phyloP scores from a whole-genome alignment of 2,888 invertebrate species.

The Lepas anatifera region DNA sequence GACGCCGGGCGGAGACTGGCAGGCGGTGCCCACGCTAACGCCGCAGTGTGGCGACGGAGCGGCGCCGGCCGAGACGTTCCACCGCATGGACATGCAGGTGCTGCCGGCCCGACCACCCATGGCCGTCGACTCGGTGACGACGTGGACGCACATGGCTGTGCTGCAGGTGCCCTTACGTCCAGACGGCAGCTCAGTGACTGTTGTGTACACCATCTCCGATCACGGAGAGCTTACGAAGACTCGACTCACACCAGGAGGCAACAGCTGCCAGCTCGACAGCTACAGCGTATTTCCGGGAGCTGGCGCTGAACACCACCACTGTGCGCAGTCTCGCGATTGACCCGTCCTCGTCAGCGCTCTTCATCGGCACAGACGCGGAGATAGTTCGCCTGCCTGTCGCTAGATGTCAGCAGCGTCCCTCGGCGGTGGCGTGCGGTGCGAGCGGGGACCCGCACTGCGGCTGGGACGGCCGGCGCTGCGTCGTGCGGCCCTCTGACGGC shows the following conservation, averaged over 20 bases:
- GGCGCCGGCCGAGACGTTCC: neutral
- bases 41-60: neutral
- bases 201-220: neutral
- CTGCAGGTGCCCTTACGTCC: neutral
- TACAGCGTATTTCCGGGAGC: neutral
- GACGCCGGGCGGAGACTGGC: too few species aligned
- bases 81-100: neutral
- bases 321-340: neutral
- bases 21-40: neutral
- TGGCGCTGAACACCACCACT: neutral
- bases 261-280: neutral
- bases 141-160: neutral
- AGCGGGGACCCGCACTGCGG: constrained; percentile 91
- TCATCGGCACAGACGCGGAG: constrained; percentile 55
- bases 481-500: constrained; percentile 54
- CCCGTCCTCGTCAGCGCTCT: constrained; percentile 40
- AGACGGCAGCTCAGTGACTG: neutral
- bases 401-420: constrained; percentile 60
- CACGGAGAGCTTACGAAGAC: neutral
- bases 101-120: neutral
- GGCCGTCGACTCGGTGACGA: neutral
- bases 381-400: constrained; percentile 61
- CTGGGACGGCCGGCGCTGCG: constrained; percentile 63
- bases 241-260: neutral
- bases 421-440: constrained; percentile 57